phyloP scores from a whole-genome alignment of 2,113 vertebrate species.

The Heloderma charlesbogerti region DNA sequence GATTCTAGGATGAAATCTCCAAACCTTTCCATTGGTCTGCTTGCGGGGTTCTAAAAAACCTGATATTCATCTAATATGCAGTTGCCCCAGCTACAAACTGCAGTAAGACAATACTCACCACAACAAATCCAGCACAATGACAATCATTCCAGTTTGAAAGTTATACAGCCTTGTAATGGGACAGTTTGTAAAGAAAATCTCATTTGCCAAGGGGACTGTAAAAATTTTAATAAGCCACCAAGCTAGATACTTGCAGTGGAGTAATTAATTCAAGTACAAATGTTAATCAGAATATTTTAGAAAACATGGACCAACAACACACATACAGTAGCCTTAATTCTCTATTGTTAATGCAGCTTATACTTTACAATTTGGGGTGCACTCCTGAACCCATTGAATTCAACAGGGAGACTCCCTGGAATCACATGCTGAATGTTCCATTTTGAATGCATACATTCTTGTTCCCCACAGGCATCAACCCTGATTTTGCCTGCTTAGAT shows the following conservation, averaged over 20 bases:
- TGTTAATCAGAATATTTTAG: conserved; percentile 22
- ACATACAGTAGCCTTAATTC: conserved; percentile 60
- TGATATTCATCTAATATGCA: rapidly evolving
- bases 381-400: not conserved
- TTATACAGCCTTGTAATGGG: not conserved
- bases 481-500: not conserved
- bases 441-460: not conserved
- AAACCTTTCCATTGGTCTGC: not conserved
- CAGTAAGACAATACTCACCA: not conserved
- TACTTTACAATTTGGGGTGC: not conserved
- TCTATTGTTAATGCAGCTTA: conserved; percentile 2
- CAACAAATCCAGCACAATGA: not conserved
- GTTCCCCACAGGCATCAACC: not conserved
- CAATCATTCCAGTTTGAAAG: not conserved
- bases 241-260: conserved; percentile 25
- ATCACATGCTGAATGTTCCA: no score
- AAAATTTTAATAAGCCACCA: not conserved
- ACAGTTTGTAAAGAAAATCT: not conserved
- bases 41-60: not conserved
- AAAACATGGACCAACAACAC: conserved; percentile 31
- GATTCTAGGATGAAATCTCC: not conserved
- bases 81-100: no score
- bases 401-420: no score
- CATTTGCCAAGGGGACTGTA: not conserved
- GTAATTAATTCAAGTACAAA: not conserved